Evolutionary conservation across 2,888 invertebrate species (phyloP).

Genomic region (Camponotus fellah): DNA sequence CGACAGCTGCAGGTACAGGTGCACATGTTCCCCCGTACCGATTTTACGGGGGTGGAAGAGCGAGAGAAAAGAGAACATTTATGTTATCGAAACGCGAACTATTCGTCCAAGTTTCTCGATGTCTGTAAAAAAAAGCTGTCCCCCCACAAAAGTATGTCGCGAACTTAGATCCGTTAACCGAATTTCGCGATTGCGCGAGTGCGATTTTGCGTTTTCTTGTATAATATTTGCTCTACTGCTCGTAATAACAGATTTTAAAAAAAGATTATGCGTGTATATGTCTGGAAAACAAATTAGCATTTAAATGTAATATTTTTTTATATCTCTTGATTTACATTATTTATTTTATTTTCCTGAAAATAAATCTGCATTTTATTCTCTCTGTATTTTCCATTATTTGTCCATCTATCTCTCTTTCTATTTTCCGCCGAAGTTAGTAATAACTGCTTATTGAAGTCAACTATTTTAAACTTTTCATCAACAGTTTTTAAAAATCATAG

Average conservation of each 20-base stretch:
- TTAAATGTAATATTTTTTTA: background rate
- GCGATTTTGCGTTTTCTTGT: too few species aligned
- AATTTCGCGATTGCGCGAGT: slow-evolving; percentile 5
- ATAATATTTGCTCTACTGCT: background rate
- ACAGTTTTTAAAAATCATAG: background rate
- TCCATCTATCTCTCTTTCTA: background rate
- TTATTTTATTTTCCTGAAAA: background rate
- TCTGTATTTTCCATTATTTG: background rate
- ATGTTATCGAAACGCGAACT: slow-evolving; percentile 68
- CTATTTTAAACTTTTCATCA: background rate
- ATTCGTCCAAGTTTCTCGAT: slow-evolving; percentile 58
- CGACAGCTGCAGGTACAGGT: slow-evolving; percentile 75
- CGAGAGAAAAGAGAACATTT: slow-evolving; percentile 46
- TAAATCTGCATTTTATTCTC: background rate
- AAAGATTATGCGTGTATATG: background rate
- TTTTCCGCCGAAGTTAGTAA: background rate
- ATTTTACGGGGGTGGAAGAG: slow-evolving; percentile 43
- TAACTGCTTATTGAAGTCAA: background rate
- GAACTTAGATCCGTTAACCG: slow-evolving; percentile 27
- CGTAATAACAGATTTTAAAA: background rate
- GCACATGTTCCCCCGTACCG: slow-evolving; percentile 63
- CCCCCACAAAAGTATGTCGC: background rate
- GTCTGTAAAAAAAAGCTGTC: slow-evolving; percentile 5
- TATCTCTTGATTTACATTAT: background rate
- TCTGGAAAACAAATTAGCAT: background rate